Base-by-base conservation (phyloP, 2,888 invertebrate species). In the Panopea generosa region DNA sequence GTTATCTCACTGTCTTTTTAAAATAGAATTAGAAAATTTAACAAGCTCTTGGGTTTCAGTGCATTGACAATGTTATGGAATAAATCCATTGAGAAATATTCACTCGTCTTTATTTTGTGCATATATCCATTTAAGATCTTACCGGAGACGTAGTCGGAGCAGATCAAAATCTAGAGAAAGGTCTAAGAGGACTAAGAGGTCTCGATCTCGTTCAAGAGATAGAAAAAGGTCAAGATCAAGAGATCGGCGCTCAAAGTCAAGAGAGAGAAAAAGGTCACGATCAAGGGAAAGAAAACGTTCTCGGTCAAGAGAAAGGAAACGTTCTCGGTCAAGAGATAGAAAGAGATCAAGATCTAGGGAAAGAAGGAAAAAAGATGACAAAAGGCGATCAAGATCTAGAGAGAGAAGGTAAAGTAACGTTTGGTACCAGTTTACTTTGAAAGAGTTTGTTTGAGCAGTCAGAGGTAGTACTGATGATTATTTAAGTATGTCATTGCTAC, bases 331-430 rank as follows among this genome's bases (percentile, higher is more conserved):
- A 6, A 77, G 87, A 55, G 89, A 88, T 2, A 84, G 85, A 52
- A 85, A 86, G 68, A 69, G 84, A 55, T 87, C 87, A 85, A 79
- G 88, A 29, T 79, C 78, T 38, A 85, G 74, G 69, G 91, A 82
- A 45, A 80, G 85, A 87, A 61, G 56, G n/a, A 24, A 49, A 73
- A 83, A 63, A 57, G 69, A 49, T 57, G 87, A 86, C 9, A 84
- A 88, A 65, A 76, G 81, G 53, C 67, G 89, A 40, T 84, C 83
- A n/a, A 70, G 85, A 22, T 89, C 86, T 9, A 77, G 87, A 57
- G 89, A 88, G 2, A 84, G 85, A 52, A 85, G 45, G 45, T 40
- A 63, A 9, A 16, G 52, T 33, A 29, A 27, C n/a, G n/a, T n/a
- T n/a, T n/a, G n/a, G n/a, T n/a, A n/a, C n/a, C n/a, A n/a, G n/a